Conservation (phyloP, 1,140 invertebrate genomes). For the Diabrotica undecimpunctata region DNA sequence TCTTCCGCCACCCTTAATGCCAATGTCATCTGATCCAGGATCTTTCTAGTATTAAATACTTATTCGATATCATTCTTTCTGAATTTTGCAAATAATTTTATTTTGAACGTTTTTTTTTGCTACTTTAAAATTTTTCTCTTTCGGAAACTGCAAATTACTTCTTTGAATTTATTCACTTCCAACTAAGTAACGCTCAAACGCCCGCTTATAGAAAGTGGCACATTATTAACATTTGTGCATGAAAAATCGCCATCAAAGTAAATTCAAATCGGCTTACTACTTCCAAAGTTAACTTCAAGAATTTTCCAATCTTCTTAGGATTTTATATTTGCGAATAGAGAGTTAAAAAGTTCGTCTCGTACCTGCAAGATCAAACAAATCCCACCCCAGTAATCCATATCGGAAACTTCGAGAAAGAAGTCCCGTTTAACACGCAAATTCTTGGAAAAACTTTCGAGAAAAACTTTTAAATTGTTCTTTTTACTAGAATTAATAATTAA, state of each 20-base stretch:
- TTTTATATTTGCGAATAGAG: slow-evolving; percentile 2
- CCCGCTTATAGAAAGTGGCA: neutral
- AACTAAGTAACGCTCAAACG: no score
- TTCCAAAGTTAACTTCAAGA: neutral
- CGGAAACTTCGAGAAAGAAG: neutral
- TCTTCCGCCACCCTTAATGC: no score
- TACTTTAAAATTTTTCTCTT: no score
- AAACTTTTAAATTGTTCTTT: slow-evolving; percentile 3
- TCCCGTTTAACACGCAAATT: neutral
- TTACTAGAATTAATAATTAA: neutral
- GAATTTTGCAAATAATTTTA: no score
- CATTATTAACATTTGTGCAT: slow-evolving; percentile 2
- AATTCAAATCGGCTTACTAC: neutral
- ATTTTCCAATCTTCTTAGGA: neutral
- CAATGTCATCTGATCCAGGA: no score
- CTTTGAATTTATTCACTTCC: no score
- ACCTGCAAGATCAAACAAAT: neutral
- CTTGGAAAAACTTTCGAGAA: neutral
- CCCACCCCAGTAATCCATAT: neutral
- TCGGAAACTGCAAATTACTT: no score
- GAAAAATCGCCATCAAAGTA: neutral
- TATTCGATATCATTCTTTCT: no score
- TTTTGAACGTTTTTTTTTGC: no score
- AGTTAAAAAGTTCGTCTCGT: neutral
- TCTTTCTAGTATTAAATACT: no score